Base-by-base conservation (phyloP, 2,113 vertebrate species). In the Caretta caretta region DNA sequence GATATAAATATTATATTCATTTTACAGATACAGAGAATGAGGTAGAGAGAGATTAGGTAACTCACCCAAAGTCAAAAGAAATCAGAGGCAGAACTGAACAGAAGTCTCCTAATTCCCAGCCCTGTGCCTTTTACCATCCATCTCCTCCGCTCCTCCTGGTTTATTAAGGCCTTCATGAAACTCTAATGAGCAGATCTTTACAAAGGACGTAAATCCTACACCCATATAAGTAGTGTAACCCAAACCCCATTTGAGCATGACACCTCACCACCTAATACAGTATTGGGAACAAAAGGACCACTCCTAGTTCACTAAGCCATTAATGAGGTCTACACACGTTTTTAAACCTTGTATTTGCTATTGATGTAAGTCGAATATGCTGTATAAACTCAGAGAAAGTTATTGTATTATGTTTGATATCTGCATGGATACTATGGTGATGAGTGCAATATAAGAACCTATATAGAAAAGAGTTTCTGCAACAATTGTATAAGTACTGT, bases 141-240 rank as follows among this genome's bases (percentile, higher is more conserved):
- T 22, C 29, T 65, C 14, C 79, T 87, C 38, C 8, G 59, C 17
- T 75, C 80, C 13, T 50, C 57, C 53, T 76, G 49, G 14, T 13
- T 87, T 8, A n/a, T 31, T 51, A 2, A 17, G 42, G 13, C 54
- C 56, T 56, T 69, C 1, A 1, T 0, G 1, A 38, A 10, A 7
- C 3, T 29, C n/a, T 24, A 1, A 27, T 59, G 0, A 76, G 48
- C 8, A 17, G 24, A 82, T 48, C 50, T 62, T 31, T 31, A 62
- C 29, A 62, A 62, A 29, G 6, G 29, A 62, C 6, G 59, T 62
- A 72, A 38, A 72, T 38, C 20, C 20, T 72, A n/a, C n/a, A 38
- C 20, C 11, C 4, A 72, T 17, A 38, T 22, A 42, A 38, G 19
- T 9, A 72, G 8, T 38, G 19, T 72, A 38, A 22, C 19, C n/a